phyloP scores from a whole-genome alignment of 2,888 invertebrate species.

The Standfussiana lucernea region DNA sequence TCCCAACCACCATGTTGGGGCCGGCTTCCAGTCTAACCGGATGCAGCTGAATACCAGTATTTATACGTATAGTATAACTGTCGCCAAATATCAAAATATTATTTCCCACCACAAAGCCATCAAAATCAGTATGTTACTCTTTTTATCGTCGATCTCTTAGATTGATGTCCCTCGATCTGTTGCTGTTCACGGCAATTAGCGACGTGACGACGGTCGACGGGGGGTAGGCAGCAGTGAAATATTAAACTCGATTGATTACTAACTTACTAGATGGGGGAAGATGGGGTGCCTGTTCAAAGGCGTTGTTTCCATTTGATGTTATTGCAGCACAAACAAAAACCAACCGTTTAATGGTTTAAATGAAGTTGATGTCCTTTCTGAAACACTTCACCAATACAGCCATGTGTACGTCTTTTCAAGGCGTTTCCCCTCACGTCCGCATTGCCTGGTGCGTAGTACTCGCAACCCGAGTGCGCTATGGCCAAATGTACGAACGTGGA shows the following conservation, averaged over 20 bases:
- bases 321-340: background rate
- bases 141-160: constrained; percentile 68
- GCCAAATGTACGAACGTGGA: no score
- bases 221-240: constrained; percentile 54
- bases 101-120: background rate
- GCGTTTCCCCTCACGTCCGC: background rate
- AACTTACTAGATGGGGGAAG: constrained; percentile 23
- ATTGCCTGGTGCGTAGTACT: no score
- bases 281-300: background rate
- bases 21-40: background rate
- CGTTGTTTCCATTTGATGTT: background rate
- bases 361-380: background rate
- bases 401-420: background rate
- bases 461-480: no score
- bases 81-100: background rate
- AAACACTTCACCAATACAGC: background rate
- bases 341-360: background rate
- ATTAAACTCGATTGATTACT: constrained; percentile 60
- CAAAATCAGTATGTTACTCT: constrained; percentile 48
- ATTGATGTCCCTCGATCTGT: constrained; percentile 69
- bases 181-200: constrained; percentile 71
- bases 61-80: background rate
- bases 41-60: background rate
- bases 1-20: background rate
- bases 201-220: constrained; percentile 67